Evolutionary conservation across 2,888 invertebrate genomes (phyloP).

Genomic region (Pteria penguin): DNA sequence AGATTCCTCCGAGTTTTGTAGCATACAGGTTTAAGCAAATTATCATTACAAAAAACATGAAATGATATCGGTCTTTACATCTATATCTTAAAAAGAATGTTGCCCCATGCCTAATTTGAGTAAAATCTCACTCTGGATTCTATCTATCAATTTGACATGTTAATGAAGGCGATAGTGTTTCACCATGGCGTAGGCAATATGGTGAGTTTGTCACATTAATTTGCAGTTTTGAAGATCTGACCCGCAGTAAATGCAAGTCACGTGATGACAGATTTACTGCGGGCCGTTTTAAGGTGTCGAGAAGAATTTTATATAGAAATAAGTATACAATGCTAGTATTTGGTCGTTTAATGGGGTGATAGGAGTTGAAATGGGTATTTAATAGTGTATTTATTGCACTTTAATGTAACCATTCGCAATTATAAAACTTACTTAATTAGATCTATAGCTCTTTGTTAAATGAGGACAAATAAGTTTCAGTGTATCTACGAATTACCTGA

Average conservation of each 20-base stretch:
- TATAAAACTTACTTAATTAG: no score
- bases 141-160: slow-evolving; percentile 20
- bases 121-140: not conserved
- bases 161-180: slow-evolving; percentile 21
- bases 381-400: no score
- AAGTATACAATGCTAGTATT: no score
- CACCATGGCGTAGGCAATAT: slow-evolving; percentile 10
- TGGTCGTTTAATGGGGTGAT: no score
- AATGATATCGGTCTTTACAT: not conserved
- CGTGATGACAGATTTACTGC: not conserved
- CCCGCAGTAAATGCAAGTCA: not conserved
- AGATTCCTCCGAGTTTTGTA: not conserved
- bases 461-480: no score
- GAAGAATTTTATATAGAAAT: no score
- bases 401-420: no score
- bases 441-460: no score
- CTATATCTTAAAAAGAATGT: not conserved
- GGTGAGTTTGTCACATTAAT: slow-evolving; percentile 18
- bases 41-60: not conserved
- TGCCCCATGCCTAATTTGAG: not conserved
- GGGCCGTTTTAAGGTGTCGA: no score
- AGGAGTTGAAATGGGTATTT: no score
- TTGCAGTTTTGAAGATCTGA: not conserved
- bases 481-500: no score
- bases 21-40: not conserved